phyloP scores from a whole-genome alignment of 2,888 invertebrate species.

The Mythimna impura region DNA sequence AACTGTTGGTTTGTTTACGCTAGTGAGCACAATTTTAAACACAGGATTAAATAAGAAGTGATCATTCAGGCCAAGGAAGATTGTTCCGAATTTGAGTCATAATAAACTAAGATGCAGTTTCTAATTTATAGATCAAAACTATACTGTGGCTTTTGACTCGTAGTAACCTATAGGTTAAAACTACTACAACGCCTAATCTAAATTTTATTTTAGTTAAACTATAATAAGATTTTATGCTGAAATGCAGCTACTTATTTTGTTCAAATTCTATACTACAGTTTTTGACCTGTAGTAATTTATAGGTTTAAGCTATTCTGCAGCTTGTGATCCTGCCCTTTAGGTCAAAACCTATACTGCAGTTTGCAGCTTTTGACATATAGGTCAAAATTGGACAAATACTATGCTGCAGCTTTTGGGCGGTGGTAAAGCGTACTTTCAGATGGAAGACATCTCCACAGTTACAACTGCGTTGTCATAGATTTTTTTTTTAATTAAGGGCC shows the following conservation, averaged over 20 bases:
- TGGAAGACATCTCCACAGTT: too few relatives aligned
- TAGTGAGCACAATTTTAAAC: too few relatives aligned
- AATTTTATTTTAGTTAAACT: neutral
- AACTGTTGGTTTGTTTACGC: too few relatives aligned
- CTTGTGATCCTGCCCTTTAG: neutral
- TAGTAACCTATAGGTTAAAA: neutral
- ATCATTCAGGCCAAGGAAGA: too few relatives aligned
- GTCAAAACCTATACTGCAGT: neutral
- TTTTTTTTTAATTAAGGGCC: too few relatives aligned
- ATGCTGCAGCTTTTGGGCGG: too few relatives aligned
- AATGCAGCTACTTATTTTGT: neutral
- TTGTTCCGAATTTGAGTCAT: too few relatives aligned
- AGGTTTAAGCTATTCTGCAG: neutral
- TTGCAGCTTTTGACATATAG: neutral
- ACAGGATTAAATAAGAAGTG: too few relatives aligned
- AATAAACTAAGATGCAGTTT: neutral
- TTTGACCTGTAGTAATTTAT: neutral
- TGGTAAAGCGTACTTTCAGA: too few relatives aligned
- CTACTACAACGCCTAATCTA: too few relatives aligned
- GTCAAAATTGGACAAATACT: too few relatives aligned
- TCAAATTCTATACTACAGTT: neutral
- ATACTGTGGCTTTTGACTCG: neutral
- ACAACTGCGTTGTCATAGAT: too few relatives aligned
- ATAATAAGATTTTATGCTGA: neutral
- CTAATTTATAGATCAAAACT: neutral